These are phyloP conservation scores for Thaleichthys pacificus DNA, from an alignment of 2,797 vertebrate genomes.

Conservation along the genomic window DNA sequence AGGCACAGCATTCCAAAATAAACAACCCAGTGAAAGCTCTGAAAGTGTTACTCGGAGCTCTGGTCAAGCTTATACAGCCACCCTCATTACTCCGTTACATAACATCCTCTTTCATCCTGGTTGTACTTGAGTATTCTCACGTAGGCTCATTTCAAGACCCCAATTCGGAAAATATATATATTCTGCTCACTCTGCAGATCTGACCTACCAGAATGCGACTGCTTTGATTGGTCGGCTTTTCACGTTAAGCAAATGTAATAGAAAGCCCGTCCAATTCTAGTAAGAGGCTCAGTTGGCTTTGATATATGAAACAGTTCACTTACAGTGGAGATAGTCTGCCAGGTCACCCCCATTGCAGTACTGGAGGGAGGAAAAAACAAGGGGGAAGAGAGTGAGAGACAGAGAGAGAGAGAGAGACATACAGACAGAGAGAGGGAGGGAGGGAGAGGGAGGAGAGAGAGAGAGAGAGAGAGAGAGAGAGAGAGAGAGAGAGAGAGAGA, in stretches of 20 bases:
- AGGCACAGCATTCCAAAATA: slow-evolving; percentile 15
- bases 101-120: background rate
- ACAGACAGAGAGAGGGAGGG: slow-evolving; percentile 5
- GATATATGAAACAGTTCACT: slow-evolving; percentile 65
- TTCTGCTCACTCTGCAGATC: too few relatives aligned
- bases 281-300: background rate
- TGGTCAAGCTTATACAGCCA: background rate
- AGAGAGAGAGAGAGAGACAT: too few relatives aligned
- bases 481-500: too few relatives aligned
- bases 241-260: too few relatives aligned
- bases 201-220: too few relatives aligned
- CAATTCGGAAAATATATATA: too few relatives aligned
- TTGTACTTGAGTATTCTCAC: too few relatives aligned
- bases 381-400: slow-evolving; percentile 16
- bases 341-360: slow-evolving; percentile 98
- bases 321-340: slow-evolving; percentile 96
- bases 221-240: too few relatives aligned
- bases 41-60: background rate
- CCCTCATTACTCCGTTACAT: background rate
- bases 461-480: too few relatives aligned
- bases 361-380: slow-evolving; percentile 58
- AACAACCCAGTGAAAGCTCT: background rate
- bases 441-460: slow-evolving; percentile 18
- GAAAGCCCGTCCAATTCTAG: background rate
- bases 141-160: too few relatives aligned